These are phyloP conservation scores for Notocelia uddmanniana DNA, from an alignment of 2,888 invertebrate genomes.

Conservation along the genomic window DNA sequence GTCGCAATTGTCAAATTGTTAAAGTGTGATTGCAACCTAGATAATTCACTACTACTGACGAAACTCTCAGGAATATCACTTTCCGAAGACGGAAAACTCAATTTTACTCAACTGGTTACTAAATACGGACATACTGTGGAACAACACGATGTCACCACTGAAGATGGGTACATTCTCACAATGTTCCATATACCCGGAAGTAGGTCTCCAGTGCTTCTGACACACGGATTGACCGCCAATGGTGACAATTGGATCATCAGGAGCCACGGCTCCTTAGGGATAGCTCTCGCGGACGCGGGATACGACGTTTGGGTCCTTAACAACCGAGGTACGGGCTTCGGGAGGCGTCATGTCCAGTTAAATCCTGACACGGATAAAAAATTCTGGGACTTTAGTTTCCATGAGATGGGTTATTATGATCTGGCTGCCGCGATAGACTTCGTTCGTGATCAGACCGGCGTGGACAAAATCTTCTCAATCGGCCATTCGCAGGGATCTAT, in stretches of 20 bases:
- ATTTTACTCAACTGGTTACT: constrained; percentile 14
- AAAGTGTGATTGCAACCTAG: no score
- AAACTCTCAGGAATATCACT: not conserved
- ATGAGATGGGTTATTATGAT: constrained; percentile 90
- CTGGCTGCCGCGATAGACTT: constrained; percentile 87
- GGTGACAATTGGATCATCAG: constrained; percentile 68
- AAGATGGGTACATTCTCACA: no score
- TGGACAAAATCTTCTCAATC: constrained; percentile 85
- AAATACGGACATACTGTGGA: constrained; percentile 35
- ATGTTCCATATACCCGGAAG: constrained; percentile 55
- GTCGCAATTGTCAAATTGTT: no score
- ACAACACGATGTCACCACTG: constrained; percentile 46
- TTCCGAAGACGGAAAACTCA: constrained; percentile 23
- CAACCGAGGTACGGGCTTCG: no score
- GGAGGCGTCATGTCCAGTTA: no score
- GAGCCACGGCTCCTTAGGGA: constrained; percentile 64
- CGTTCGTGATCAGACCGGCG: constrained; percentile 73
- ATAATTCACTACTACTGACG: no score
- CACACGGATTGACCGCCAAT: constrained; percentile 69
- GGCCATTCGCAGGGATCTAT: constrained; percentile 91
- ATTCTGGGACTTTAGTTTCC: constrained; percentile 87
- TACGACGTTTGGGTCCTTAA: no score
- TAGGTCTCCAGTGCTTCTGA: constrained; percentile 63
- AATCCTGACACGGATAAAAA: constrained; percentile 67
- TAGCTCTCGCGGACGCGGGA: constrained; percentile 78